Evolutionary conservation across 2,888 invertebrate genomes (phyloP), one percentile per base, ranked within the genome.

Genomic region (Ectemnius lituratus): DNA sequence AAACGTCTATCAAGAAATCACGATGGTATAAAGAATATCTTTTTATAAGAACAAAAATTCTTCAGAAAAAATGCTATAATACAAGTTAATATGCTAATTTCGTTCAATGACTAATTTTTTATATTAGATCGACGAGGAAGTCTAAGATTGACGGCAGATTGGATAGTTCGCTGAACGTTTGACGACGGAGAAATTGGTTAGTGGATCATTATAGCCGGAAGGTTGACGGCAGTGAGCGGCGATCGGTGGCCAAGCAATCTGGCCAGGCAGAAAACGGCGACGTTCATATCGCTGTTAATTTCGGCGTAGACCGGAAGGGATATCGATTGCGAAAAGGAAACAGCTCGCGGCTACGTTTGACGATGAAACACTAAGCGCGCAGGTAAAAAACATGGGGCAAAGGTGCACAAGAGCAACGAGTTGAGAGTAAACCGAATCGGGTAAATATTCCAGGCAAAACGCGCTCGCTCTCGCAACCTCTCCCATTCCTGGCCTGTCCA

Each of bases 211-310:
- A 70, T 78, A 67, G 76, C 76, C 73, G 62, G 78, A 78, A 76
- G 78, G 76, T 78, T 73, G 47, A n/a, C 37, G 56, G 57, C 57
- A 8, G 52, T 16, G 52, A 52, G 16, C 52, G 52, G 52, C 14
- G 14, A 52, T 52, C 52, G n/a, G 16, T 52, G 52, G 16, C 16
- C 58, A 27, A 58, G 45, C 58, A 18, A 46, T 46, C 20, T 28
- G 27, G n/a, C 37, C 18, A 16, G 6, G 28, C 57, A 72, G 73
- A 73, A 76, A 77, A 73, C 72, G 76, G 69, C 52, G 72, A 68
- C 77, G 77, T 77, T 74, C 73, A 71, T 73, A 74, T 52, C 76
- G 77, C 76, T 67, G 74, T 76, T 77, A 77, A 78, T 78, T 78
- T 76, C 77, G 68, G 63, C 74, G 73, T 23, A 71, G 69, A 63